Base-by-base conservation (phyloP, 2,113 vertebrate species). In the Epinephelus fuscoguttatus region DNA sequence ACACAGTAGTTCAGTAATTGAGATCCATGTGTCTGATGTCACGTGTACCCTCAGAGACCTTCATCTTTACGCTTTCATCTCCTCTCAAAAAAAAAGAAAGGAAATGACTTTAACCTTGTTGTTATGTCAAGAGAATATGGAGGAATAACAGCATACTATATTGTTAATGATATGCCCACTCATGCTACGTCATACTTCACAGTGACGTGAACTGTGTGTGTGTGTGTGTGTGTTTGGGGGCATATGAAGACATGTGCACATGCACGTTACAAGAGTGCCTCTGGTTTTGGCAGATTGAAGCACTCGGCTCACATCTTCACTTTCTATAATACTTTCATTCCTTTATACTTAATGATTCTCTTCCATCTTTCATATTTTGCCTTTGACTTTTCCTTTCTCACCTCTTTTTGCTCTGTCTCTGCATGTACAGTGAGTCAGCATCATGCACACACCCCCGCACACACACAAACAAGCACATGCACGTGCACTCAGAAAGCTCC, bases 401-500 rank as follows among this genome's bases (percentile, higher is more conserved):
- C 67, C 21, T 9, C 14, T 23, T 23, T 61, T 55, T 57, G 25
- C 18, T 59, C 14, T 30, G 40, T 66, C 70, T 53, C 47, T 78
- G 53, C 45, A 23, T 83, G 73, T 37, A 78, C 56, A 59, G 74
- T 94, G 93, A 93, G 75, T 92, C 63, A 45, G 6, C 45, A 13
- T 7, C 40, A 66, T 57, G 27, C 47, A 33, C 49, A 30, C 69
- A n/a, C 68, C 27, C 70, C 33, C 75, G 42, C 27, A 71, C 67
- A 78, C 40, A 42, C 66, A 21, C 66, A 53, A 25, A 66, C 68
- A 69, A 42, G 23, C 50, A 37, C 60, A 30, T 55, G 50, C 23
- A 56, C 9, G 21, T 49, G 7, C 66, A n/a, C 55, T 23, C 56
- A 76, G 63, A 84, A 64, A 83, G 27, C 70, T 66, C 60, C 17